These are phyloP conservation scores for Tenebrosternarchus preto DNA, from an alignment of 2,113 vertebrate species.

Conservation along the genomic window DNA sequence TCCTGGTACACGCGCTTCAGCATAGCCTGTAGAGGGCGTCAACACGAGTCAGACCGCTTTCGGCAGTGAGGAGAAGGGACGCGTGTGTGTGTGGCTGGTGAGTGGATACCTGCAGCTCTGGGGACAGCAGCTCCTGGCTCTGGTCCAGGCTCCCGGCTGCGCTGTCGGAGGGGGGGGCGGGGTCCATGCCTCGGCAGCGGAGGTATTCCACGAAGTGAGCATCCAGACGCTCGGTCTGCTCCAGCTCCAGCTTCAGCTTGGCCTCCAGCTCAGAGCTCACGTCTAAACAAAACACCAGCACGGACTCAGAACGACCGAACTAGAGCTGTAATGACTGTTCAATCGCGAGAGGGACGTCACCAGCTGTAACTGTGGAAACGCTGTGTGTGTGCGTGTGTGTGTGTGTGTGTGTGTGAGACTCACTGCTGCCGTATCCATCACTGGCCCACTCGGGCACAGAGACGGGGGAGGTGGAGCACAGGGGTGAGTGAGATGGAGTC, in stretches of 20 bases:
- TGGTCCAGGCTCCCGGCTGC: constrained; percentile 71
- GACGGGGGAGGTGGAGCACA: constrained; percentile 71
- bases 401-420: constrained; percentile 54
- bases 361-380: not conserved
- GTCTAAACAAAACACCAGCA: constrained; percentile 64
- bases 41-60: too few species aligned
- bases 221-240: constrained; percentile 68
- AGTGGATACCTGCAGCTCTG: constrained; percentile 81
- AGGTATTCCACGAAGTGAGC: constrained; percentile 72
- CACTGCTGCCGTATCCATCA: constrained; percentile 80
- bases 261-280: constrained; percentile 74
- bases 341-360: too few species aligned
- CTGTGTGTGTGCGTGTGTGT: too few species aligned
- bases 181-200: constrained; percentile 70
- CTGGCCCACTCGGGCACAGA: constrained; percentile 72
- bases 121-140: constrained; percentile 77
- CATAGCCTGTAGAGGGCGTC: constrained; percentile 69
- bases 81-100: too few species aligned
- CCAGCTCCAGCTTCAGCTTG: constrained; percentile 70
- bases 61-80: too few species aligned
- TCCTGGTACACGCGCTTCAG: constrained; percentile 89
- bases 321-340: too few species aligned
- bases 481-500: constrained; percentile 72
- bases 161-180: constrained; percentile 65
- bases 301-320: not conserved